Percentiles rank a stretch among this genome's conserved stretches.
Evolutionary conservation across 2,113 vertebrate species (phyloP).

Genomic region (Ailuropoda melanoleuca): DNA sequence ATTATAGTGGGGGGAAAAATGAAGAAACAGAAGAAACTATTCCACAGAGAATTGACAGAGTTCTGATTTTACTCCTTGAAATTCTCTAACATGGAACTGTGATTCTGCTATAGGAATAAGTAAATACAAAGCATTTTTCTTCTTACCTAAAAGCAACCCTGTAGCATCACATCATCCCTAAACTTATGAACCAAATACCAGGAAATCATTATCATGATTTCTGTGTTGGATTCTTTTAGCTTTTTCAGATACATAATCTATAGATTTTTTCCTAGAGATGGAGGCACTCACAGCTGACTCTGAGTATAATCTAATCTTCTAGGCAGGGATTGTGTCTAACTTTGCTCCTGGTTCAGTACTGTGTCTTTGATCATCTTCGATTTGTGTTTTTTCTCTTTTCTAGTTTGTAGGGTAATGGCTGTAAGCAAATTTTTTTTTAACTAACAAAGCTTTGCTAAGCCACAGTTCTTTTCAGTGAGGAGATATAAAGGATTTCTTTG

Average conservation of each 20-base stretch:
- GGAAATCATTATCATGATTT: conserved; percentile 1
- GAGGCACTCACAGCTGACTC: neutral
- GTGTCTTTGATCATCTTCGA: neutral
- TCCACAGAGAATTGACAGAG: neutral
- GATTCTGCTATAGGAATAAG: neutral
- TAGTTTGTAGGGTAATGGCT: neutral
- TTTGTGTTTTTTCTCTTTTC: neutral
- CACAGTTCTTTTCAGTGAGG: neutral
- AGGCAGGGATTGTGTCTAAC: accelerated
- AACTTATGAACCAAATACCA: neutral
- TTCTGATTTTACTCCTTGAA: conserved; percentile 32
- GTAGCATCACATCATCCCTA: neutral
- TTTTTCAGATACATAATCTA: neutral
- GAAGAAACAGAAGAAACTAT: neutral
- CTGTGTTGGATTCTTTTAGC: neutral
- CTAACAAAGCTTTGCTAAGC: neutral
- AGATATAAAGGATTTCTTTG: neutral
- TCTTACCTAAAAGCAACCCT: neutral
- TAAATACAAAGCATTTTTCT: neutral
- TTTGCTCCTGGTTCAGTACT: neutral
- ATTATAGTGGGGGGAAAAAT: neutral
- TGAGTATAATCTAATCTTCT: neutral
- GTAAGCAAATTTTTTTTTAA: neutral
- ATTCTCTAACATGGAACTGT: neutral
- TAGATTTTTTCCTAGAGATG: neutral